Percentiles rank a stretch among this genome's conserved stretches.
Evolutionary conservation across 2,888 invertebrate genomes (phyloP).

Genomic region (Cecidostiba fungosa): DNA sequence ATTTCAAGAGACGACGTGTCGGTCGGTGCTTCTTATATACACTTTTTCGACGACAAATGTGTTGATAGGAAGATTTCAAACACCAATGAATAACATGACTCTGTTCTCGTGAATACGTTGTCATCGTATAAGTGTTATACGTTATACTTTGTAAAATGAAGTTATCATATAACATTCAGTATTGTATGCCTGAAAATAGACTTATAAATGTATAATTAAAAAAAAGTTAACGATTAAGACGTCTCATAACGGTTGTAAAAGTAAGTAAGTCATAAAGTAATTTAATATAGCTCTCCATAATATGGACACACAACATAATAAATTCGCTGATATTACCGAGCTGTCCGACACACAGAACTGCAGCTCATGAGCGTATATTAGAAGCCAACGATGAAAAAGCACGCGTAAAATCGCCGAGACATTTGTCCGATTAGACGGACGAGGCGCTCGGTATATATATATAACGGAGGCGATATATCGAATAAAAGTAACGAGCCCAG

Average conservation of each 20-base stretch:
- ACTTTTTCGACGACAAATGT: constrained; percentile 50
- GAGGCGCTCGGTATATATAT: background rate
- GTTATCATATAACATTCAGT: too few species aligned
- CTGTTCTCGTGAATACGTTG: constrained; percentile 11
- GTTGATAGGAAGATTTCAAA: constrained; percentile 42
- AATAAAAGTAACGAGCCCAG: constrained; percentile 6
- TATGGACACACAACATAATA: background rate
- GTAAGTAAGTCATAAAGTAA: background rate
- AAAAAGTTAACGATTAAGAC: background rate
- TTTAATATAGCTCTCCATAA: background rate
- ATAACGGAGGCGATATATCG: constrained; percentile 28
- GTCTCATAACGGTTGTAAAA: background rate
- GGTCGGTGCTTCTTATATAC: constrained; percentile 1
- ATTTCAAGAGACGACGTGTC: constrained; percentile 41
- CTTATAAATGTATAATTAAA: too few species aligned
- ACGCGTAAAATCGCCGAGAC: constrained; percentile 41
- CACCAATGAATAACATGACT: constrained; percentile 19
- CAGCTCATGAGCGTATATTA: background rate
- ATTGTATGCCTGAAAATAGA: too few species aligned
- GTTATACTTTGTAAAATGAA: too few species aligned
- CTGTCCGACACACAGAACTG: background rate
- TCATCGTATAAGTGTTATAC: too few species aligned
- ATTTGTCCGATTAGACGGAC: constrained; percentile 39
- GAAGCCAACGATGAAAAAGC: constrained; percentile 27
- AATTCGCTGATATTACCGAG: constrained; percentile 1